Evolutionary conservation across 2,113 vertebrate species (phyloP).

Genomic region (Rhinogobius similis): DNA sequence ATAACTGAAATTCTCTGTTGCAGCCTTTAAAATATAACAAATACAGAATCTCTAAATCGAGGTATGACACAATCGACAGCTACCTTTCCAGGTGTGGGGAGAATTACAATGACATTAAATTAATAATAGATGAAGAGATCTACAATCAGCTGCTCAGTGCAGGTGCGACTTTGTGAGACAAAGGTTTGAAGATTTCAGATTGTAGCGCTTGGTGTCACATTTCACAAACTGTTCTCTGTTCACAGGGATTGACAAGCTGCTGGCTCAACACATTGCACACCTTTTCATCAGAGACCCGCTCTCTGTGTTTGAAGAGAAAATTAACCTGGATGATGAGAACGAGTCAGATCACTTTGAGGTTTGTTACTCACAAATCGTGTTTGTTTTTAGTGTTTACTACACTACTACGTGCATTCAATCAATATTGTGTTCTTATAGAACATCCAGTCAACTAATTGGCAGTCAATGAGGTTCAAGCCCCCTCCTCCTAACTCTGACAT

Average conservation of each 20-base stretch:
- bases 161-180: constrained; percentile 74
- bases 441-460: constrained; percentile 98
- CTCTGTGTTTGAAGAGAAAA: constrained; percentile 92
- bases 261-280: constrained; percentile 97
- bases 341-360: constrained; percentile 99
- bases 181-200: neutral
- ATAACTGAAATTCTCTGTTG: constrained; percentile 39
- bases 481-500: constrained; percentile 98
- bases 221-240: constrained; percentile 28
- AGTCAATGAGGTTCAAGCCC: constrained; percentile 99
- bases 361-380: neutral
- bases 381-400: neutral
- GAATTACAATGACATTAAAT: constrained; percentile 97
- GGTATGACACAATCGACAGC: constrained; percentile 98
- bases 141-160: constrained; percentile 88
- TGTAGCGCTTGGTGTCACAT: neutral
- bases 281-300: constrained; percentile 98
- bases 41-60: constrained; percentile 95
- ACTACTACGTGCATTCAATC: neutral
- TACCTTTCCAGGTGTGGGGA: constrained; percentile 95
- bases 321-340: constrained; percentile 94
- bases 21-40: constrained; percentile 94
- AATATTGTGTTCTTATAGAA: constrained; percentile 79
- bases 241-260: constrained; percentile 92
- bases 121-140: constrained; percentile 93